A percentile compares a stretch with the other conserved stretches of the same genome.
phyloP scores from a whole-genome alignment of 2,113 vertebrate genomes.

The Ivindomyrus marchei region DNA sequence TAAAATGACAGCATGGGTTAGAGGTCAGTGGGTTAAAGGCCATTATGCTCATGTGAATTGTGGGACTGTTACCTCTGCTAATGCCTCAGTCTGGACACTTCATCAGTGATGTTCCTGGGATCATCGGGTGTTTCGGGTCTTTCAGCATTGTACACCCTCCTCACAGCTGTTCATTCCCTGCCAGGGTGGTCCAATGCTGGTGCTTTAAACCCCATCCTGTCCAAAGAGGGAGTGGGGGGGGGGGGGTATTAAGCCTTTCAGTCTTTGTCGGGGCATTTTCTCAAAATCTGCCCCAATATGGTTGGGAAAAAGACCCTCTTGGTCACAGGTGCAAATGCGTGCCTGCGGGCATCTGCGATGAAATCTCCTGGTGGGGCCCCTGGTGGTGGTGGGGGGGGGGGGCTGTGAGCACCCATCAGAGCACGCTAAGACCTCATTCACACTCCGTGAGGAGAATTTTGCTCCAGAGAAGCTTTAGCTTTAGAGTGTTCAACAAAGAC shows the following conservation, averaged over 20 bases:
- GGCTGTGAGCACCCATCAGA: background rate
- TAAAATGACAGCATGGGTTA: background rate
- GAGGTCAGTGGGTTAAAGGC: background rate
- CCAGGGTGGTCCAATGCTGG: background rate
- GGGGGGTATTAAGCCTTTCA: background rate
- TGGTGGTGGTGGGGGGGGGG: background rate
- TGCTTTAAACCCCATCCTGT: background rate
- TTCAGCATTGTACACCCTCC: no score
- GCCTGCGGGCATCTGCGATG: background rate
- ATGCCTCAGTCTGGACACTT: no score
- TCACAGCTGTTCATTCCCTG: background rate
- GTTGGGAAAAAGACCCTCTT: background rate
- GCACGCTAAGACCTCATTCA: background rate
- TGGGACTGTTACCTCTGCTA: background rate
- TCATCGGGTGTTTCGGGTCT: no score
- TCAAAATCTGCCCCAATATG: background rate
- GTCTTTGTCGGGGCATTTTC: background rate
- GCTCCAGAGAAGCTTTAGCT: background rate
- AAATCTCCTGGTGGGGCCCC: background rate
- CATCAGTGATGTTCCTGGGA: no score
- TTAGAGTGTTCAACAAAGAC: background rate
- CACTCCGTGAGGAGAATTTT: background rate
- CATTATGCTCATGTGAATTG: background rate
- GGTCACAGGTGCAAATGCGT: background rate
- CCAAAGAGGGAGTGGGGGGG: background rate